Conservation (phyloP, 2,113 vertebrate species). For the Syrmaticus mikado region DNA sequence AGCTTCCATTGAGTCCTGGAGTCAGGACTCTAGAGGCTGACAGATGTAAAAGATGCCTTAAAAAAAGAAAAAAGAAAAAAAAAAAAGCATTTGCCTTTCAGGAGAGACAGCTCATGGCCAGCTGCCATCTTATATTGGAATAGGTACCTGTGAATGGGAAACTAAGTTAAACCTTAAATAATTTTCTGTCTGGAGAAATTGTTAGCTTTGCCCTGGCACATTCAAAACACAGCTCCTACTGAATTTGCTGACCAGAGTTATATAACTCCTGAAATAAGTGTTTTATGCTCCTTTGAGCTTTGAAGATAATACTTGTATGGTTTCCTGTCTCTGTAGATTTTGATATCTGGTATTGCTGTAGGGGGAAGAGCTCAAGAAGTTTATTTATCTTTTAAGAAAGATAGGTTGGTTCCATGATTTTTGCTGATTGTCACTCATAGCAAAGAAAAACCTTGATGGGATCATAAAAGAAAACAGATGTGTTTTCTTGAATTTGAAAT, state of each 20-base stretch:
- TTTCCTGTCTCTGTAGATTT: neutral
- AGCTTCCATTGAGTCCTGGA: neutral
- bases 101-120: neutral
- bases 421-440: neutral
- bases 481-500: neutral
- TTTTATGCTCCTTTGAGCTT: neutral
- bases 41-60: neutral
- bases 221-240: neutral
- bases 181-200: neutral
- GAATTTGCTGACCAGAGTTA: neutral
- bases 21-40: neutral
- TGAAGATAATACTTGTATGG: neutral
- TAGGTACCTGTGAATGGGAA: neutral
- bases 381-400: neutral
- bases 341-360: neutral
- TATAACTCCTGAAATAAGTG: neutral
- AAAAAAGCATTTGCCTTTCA: neutral
- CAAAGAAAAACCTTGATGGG: neutral
- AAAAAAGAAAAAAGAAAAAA: neutral
- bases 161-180: neutral
- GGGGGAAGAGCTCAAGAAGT: neutral
- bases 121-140: neutral
- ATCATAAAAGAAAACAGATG: neutral
- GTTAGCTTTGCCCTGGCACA: neutral
- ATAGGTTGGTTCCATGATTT: neutral